Conservation (phyloP, 1,140 invertebrate genomes). For the Alviniconcha marisindica region DNA sequence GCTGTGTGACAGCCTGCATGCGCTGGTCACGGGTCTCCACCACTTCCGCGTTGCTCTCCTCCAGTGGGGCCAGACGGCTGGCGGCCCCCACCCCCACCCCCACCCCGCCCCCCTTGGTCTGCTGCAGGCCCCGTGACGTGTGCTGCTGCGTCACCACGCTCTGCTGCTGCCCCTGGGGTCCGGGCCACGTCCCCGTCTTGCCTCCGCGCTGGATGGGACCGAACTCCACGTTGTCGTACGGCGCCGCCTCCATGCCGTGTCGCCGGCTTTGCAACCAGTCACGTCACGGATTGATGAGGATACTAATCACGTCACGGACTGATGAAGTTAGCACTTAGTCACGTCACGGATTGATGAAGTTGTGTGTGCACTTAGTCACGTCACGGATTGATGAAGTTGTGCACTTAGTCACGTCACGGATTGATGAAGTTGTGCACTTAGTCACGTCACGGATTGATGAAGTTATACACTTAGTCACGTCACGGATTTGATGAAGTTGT, state of each 20-base stretch:
- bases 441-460: not conserved
- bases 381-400: not conserved
- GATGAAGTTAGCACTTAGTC: not conserved
- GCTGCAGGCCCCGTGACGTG: conserved; percentile 2
- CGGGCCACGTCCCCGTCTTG: conserved; percentile 44
- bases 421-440: not conserved
- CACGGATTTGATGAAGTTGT: not conserved
- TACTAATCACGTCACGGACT: not conserved
- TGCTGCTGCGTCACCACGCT: conserved; percentile 20
- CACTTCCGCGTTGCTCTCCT: conserved; percentile 44
- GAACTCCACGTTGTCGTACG: conserved; percentile 65
- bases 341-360: not conserved
- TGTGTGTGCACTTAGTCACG: not conserved
- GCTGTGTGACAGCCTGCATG: conserved; percentile 37
- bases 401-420: not conserved
- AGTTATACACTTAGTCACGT: no score
- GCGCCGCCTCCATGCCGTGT: conserved; percentile 46
- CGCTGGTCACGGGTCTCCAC: conserved; percentile 50
- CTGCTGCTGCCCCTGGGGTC: not conserved
- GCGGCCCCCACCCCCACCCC: conserved; percentile 21
- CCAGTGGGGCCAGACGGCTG: conserved; percentile 47
- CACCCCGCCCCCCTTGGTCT: not conserved
- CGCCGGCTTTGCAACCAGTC: not conserved
- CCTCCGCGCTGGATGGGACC: conserved; percentile 27
- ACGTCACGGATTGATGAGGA: not conserved